Evolutionary conservation across 1,140 invertebrate species (phyloP).

Genomic region (Papilio helenus): DNA sequence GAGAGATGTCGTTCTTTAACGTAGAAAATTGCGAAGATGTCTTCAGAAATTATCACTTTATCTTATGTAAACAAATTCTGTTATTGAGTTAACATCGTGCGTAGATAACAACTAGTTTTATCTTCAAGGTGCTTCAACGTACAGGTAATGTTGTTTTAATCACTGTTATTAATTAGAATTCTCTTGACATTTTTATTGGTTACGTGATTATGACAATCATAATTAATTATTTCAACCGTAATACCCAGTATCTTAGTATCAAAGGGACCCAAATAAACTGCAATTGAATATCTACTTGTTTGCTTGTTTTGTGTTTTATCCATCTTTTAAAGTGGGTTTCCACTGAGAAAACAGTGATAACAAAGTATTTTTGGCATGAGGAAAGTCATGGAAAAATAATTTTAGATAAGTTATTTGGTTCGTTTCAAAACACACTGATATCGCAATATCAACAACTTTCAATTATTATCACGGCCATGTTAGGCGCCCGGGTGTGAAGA

Average conservation of each 20-base stretch:
- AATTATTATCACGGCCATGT: too few species aligned
- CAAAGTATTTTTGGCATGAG: neutral
- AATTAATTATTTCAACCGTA: neutral
- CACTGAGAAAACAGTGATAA: neutral
- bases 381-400: too few species aligned
- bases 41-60: neutral
- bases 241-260: too few species aligned
- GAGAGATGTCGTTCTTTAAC: neutral
- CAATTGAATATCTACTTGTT: too few species aligned
- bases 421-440: too few species aligned
- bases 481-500: too few species aligned
- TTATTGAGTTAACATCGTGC: neutral
- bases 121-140: slow-evolving; percentile 14
- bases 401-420: too few species aligned
- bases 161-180: slow-evolving; percentile 23
- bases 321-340: too few species aligned
- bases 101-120: slow-evolving; percentile 6
- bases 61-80: slow-evolving; percentile 15
- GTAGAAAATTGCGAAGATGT: neutral
- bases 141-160: slow-evolving; percentile 26
- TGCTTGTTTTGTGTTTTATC: too few species aligned
- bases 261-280: too few species aligned
- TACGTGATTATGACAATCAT: neutral
- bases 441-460: too few species aligned
- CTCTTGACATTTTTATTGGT: slow-evolving; percentile 26